phyloP scores from a whole-genome alignment of 2,888 invertebrate genomes.

The Aquatica leii region DNA sequence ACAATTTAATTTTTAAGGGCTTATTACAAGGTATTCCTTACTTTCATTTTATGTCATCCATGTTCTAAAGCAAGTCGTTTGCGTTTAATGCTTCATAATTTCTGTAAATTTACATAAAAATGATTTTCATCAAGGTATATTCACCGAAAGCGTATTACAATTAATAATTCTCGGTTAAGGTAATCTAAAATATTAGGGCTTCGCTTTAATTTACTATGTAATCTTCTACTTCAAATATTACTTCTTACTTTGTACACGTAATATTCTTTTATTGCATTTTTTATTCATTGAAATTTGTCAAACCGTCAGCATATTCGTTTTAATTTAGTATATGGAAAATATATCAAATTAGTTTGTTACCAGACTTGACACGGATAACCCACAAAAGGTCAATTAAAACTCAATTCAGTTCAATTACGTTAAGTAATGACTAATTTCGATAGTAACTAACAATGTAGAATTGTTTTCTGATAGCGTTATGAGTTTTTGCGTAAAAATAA shows the following conservation, averaged over 20 bases:
- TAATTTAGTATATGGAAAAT: conserved; percentile 5
- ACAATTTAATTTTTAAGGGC: too few species aligned
- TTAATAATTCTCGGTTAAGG: conserved; percentile 39
- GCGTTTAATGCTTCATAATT: conserved; percentile 28
- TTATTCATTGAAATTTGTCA: too few species aligned
- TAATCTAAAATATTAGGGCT: conserved; percentile 38
- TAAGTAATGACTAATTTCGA: conserved; percentile 9
- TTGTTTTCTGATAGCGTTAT: too few species aligned
- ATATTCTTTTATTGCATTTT: too few species aligned
- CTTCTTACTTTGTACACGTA: background rate
- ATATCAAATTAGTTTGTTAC: conserved; percentile 7
- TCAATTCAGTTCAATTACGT: conserved; percentile 7
- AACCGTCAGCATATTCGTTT: background rate
- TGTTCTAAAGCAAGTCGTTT: conserved; percentile 21
- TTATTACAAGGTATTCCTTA: too few species aligned
- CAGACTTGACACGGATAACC: background rate
- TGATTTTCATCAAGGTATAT: conserved; percentile 15
- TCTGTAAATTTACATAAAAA: conserved; percentile 27
- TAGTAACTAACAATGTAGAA: background rate
- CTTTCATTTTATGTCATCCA: background rate
- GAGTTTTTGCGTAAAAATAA: too few species aligned
- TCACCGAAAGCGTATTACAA: conserved; percentile 29
- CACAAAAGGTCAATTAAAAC: conserved; percentile 11
- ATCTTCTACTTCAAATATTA: conserved; percentile 7
- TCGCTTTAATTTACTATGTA: conserved; percentile 33